Evolutionary conservation across 2,888 invertebrate species (phyloP), one percentile per base, ranked within the genome.

Genomic region (Apamea anceps): DNA sequence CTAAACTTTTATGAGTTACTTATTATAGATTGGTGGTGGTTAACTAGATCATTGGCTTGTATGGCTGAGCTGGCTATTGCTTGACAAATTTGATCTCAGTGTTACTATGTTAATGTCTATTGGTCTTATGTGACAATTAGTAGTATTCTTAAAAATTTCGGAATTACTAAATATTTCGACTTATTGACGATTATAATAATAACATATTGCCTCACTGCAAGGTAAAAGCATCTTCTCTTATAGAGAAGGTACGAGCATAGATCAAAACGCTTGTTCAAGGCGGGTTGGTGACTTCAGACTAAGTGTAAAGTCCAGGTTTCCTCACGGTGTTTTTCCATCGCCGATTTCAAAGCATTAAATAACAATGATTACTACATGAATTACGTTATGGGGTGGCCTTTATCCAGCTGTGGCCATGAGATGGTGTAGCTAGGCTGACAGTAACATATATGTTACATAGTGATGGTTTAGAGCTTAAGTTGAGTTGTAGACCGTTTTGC

Each of bases 61-160:
- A 42, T 37, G 12, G 45, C 62, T 79, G 37, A 54, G 79, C 80
- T 80, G 54, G 32, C 32, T 72, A 15, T 79, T 54, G 80, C 72
- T 45, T 70, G 32, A 45, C 12, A 51, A 51, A 42, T 51, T 62
- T 28, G 2, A 42, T 54, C 37, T 60, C 25, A 42, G 37, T 12
- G 48, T 57, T 57, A 66, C 51, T 51, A 28, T 54, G 42, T 32
- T 54, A 21, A 42, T 15, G n/a, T 21, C 5, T 37, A 42, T 68
- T 74, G 8, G 21, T 70, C 51, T 15, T 70, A 51, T n/a, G 32
- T 32, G 28, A 65, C 6, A n/a, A 32, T 54, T 8, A 42, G 13
- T 28, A 28, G 37, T 15, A 15, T 28, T 42, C 28, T 76, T 63
- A 54, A 13, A 32, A 25, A 45, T 6, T 54, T 28, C 37, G 21